phyloP scores from a whole-genome alignment of 2,113 vertebrate genomes.

The Pachypanchax playfairii region DNA sequence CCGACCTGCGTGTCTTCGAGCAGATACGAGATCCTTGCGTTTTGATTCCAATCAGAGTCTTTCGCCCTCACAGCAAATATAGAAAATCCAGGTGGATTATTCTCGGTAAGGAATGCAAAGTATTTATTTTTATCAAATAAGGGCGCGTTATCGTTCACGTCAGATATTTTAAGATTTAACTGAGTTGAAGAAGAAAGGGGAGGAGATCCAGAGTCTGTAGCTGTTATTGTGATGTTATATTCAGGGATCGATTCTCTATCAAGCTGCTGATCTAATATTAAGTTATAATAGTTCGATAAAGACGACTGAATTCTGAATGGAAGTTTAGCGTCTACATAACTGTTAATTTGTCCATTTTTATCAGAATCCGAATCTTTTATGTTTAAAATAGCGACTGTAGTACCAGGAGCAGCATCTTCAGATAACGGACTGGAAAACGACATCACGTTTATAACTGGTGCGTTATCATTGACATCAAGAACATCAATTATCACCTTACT shows the following conservation, averaged over 20 bases:
- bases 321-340: conserved; percentile 40
- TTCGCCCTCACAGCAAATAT: conserved; percentile 31
- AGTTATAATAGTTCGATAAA: conserved; percentile 64
- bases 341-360: conserved; percentile 58
- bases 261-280: conserved; percentile 51
- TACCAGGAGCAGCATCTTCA: conserved; percentile 50
- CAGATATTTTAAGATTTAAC: conserved; percentile 50
- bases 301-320: conserved; percentile 62
- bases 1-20: conserved; percentile 52
- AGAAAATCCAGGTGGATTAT: conserved; percentile 38
- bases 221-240: conserved; percentile 54
- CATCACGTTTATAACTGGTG: conserved; percentile 57
- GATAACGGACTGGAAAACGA: conserved; percentile 55
- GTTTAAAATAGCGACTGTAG: conserved; percentile 62
- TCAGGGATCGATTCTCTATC: conserved; percentile 51
- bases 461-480: conserved; percentile 70
- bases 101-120: conserved; percentile 40
- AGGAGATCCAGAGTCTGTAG: conserved; percentile 31
- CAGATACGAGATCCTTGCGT: conserved; percentile 52
- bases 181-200: conserved; percentile 18
- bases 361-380: conserved; percentile 67
- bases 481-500: conserved; percentile 69
- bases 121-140: conserved; percentile 23
- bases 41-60: conserved; percentile 55
- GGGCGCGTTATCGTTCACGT: conserved; percentile 57